Evolutionary conservation across 2,113 vertebrate genomes (phyloP).

Genomic region (Seriola aureovittata): DNA sequence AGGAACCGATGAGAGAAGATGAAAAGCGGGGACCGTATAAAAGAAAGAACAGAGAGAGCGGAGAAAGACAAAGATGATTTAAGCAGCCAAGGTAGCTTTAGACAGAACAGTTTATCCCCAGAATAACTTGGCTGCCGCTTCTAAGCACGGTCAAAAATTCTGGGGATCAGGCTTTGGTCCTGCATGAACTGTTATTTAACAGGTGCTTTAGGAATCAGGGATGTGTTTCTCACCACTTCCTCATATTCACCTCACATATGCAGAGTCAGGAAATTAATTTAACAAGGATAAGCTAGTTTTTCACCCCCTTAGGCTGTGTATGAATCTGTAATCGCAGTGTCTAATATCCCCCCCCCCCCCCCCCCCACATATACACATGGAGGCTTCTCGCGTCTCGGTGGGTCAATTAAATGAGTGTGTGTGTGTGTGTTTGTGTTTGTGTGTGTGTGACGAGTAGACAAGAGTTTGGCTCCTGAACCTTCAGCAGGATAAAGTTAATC

Average conservation of each 20-base stretch:
- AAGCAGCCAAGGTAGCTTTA: slow-evolving; percentile 30
- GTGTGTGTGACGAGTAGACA: not conserved
- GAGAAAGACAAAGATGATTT: slow-evolving; percentile 47
- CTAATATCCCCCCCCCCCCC: slow-evolving; percentile 40
- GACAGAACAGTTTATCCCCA: slow-evolving; percentile 65
- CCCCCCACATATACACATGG: slow-evolving; percentile 1
- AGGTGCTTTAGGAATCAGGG: slow-evolving; percentile 71
- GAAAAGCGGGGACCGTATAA: slow-evolving; percentile 27
- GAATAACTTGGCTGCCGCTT: slow-evolving; percentile 58
- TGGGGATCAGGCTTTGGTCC: slow-evolving; percentile 44
- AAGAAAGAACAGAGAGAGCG: slow-evolving; percentile 24
- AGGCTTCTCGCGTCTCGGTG: slow-evolving; percentile 35
- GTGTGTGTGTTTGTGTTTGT: not conserved
- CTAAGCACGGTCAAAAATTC: slow-evolving; percentile 32
- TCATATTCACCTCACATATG: slow-evolving; percentile 42
- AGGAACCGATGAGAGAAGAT: slow-evolving; percentile 44
- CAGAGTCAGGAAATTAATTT: slow-evolving; percentile 74
- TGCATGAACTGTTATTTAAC: slow-evolving; percentile 59
- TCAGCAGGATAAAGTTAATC: slow-evolving; percentile 57
- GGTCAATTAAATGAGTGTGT: slow-evolving; percentile 48
- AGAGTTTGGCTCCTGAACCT: slow-evolving; percentile 23
- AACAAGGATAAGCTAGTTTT: slow-evolving; percentile 68
- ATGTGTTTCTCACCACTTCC: slow-evolving; percentile 50
- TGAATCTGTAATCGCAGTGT: slow-evolving; percentile 52
- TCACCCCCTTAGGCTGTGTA: slow-evolving; percentile 55